These are phyloP conservation scores for Hermaeophaga mercurialis DNA, from an alignment of 2,888 invertebrate species.

Conservation along the genomic window DNA sequence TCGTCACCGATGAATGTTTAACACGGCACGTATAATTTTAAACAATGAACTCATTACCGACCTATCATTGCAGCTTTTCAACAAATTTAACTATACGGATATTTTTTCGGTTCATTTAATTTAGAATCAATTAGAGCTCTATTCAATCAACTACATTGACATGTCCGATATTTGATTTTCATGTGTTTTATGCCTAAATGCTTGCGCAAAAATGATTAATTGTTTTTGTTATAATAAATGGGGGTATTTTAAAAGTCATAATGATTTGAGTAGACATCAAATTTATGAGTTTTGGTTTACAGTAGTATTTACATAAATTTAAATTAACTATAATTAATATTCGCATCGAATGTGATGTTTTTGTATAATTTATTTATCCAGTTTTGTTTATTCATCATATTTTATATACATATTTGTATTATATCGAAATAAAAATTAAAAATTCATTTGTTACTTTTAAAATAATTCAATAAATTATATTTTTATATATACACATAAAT, in stretches of 20 bases:
- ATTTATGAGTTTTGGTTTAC: conserved; percentile 11
- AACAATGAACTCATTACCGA: conserved; percentile 25
- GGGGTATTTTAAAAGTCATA: conserved; percentile 8
- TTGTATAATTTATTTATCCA: conserved; percentile 2
- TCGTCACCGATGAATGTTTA: no score
- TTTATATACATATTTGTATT: no score
- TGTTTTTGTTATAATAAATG: conserved; percentile 15
- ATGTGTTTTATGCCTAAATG: conserved; percentile 5
- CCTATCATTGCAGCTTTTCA: conserved; percentile 6
- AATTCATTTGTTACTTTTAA: no score
- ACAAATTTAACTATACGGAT: conserved; percentile 19
- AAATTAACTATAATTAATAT: conserved; percentile 6
- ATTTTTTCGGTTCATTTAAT: conserved; percentile 22
- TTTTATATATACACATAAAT: no score
- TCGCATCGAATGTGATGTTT: no score
- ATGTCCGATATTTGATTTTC: conserved; percentile 20
- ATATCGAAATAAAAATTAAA: no score
- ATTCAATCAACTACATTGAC: conserved; percentile 21
- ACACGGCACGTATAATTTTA: conserved; percentile 7
- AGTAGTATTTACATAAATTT: conserved; percentile 5
- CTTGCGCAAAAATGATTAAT: conserved; percentile 18
- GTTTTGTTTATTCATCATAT: no score
- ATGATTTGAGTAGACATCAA: conserved; percentile 11
- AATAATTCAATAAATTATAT: no score
- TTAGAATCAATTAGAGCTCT: conserved; percentile 19